These are phyloP conservation scores for Diarsia rubi DNA, from an alignment of 2,888 invertebrate species.

Conservation along the genomic window DNA sequence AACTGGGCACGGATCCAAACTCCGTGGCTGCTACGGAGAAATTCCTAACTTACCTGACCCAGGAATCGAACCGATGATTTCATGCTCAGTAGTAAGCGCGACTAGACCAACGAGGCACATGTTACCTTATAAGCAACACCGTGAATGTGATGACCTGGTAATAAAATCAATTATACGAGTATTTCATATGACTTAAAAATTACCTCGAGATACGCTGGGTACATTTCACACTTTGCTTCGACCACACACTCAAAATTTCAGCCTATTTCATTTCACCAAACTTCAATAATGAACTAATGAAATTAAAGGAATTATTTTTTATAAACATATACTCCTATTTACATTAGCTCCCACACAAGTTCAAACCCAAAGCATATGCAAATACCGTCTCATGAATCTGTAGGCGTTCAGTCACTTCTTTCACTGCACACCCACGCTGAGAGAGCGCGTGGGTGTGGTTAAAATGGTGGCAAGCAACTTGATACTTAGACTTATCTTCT, in stretches of 20 bases:
- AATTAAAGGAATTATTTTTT: too few species aligned
- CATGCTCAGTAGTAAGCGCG: too few species aligned
- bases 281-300: not conserved
- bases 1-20: too few species aligned
- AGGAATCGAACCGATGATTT: too few species aligned
- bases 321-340: slow-evolving; percentile 13
- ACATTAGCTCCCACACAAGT: not conserved
- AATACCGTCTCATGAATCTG: not conserved
- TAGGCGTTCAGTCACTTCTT: slow-evolving; percentile 21
- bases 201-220: not conserved
- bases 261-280: not conserved
- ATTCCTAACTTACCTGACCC: too few species aligned
- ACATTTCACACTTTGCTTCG: not conserved
- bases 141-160: not conserved
- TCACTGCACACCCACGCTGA: slow-evolving; percentile 26
- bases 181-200: not conserved
- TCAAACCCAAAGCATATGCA: not conserved
- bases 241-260: not conserved
- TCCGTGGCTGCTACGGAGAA: too few species aligned
- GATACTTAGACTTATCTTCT: slow-evolving; percentile 14
- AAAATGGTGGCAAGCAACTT: not conserved
- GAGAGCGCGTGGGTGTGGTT: slow-evolving; percentile 16
- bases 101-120: not conserved
- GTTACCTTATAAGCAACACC: not conserved
- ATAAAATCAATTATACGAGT: not conserved